Evolutionary conservation across 2,113 vertebrate species (phyloP), one percentile per base, ranked within the genome.

Genomic region (Psittacula cyanocephala): DNA sequence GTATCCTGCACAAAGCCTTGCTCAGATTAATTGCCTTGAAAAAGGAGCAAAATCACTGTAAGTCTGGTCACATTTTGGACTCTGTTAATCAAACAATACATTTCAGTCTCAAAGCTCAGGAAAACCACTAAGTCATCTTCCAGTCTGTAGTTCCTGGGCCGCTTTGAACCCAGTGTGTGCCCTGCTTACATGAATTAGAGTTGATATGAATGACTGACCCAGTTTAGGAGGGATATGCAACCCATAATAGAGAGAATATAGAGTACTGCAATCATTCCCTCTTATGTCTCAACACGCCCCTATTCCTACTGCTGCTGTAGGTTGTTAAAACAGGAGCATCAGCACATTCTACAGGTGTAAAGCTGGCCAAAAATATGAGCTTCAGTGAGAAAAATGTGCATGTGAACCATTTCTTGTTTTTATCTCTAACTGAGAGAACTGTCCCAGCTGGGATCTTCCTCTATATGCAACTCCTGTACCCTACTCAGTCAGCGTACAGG

Each of bases 171-270:
- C 47, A 24, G 57, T 53, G n/a, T 7, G 2, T 94, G 77, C 69
- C 62, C 92, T 65, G 80, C 83, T 91, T 88, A 70, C 49, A 41
- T n/a, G 77, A 93, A 70, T 88, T 77, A 94, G 64, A 83, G 39
- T 47, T 81, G 82, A 77, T 67, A 70, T 86, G 55, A 96, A 67
- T 33, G 91, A 75, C 71, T 81, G 75, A 77, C 39, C 68, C 44
- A 41, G 71, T 86, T 96, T 92, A 75, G 81, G 81, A 92, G 29
- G 67, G 47, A 78, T 67, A 33, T 74, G 28, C n/a, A 88, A 52
- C n/a, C 37, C 52, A 10, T 75, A 89, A 59, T 33, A 59, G 1
- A 59, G 28, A 85, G 81, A 81, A 76, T 52, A 57, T 6, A 49
- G 41, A 77, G 25, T 49, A 64, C 63, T 82, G 81, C 59, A 91